Base-by-base conservation (phyloP, 2,888 invertebrate genomes). In the Yponomeuta plumbellus region DNA sequence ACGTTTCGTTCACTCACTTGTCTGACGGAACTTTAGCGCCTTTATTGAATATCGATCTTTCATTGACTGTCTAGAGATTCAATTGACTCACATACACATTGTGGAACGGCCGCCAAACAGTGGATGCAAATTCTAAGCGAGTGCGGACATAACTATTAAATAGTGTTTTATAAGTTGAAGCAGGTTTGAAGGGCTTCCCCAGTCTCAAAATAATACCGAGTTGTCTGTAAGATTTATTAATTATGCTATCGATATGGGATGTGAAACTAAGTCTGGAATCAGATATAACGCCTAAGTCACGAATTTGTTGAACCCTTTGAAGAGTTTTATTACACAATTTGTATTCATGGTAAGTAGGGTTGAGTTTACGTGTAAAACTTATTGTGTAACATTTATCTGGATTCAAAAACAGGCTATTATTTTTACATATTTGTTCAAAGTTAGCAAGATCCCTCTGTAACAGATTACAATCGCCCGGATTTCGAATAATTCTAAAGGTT, bases 81-180 rank as follows among this genome's bases (percentile, higher is more conserved):
- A n/a, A n/a, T n/a, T n/a, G n/a, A n/a, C n/a, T n/a, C n/a, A n/a
- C n/a, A n/a, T n/a, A n/a, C n/a, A n/a, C n/a, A n/a, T n/a, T n/a
- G n/a, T n/a, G n/a, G n/a, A 63, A 20, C 20, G 63, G 26, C 13
- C 26, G 26, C 63, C 63, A 63, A 11, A 63, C 63, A 63, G 39
- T 13, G 20, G 17, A 63, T 17, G 63, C 26, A 39, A 63, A 63
- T 34, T 63, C 63, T 8, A 63, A 39, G 5, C 26, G 26, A 63
- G 39, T 63, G 26, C 63, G 63, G n/a, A 63, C 63, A 39, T 63
- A 63, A 39, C 34, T 39, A 63, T 34, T 34, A 39, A n/a, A 63
- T 22, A 63, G 63, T 5, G 20, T 13, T 34, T 20, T 17, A 34
- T 63, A 63, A 26, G 63, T 63, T 13, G 39, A 20, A n/a, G 63